phyloP scores from a whole-genome alignment of 2,797 vertebrate species.

The Acanthopagrus latus region DNA sequence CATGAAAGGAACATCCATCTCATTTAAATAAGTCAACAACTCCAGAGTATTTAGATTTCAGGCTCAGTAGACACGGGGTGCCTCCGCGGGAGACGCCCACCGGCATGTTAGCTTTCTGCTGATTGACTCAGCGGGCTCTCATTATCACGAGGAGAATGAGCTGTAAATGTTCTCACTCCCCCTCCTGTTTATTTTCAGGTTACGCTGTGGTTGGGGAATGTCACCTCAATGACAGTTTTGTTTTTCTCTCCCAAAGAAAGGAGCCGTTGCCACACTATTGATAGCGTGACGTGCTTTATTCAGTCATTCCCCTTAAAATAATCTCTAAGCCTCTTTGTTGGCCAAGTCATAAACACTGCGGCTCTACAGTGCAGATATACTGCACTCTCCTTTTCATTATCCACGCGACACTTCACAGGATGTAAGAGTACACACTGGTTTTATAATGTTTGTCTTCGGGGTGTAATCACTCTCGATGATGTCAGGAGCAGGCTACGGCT shows the following conservation, averaged over 20 bases:
- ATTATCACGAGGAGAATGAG: conserved; percentile 63
- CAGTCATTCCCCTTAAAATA: conserved; percentile 23
- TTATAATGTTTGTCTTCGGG: conserved; percentile 42
- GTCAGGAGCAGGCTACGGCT: conserved; percentile 25
- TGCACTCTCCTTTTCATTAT: conserved; percentile 5
- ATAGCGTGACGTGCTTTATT: conserved; percentile 31
- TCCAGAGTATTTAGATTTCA: conserved; percentile 57
- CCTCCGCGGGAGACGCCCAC: conserved; percentile 55
- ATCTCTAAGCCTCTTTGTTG: conserved; percentile 26
- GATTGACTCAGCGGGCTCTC: conserved; percentile 73
- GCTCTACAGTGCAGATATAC: background rate
- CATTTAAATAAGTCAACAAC: conserved; percentile 77
- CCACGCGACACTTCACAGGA: conserved; percentile 29
- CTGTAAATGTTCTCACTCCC: conserved; percentile 49
- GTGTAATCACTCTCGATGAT: conserved; percentile 39
- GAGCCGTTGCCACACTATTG: conserved; percentile 28
- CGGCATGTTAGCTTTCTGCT: conserved; percentile 71
- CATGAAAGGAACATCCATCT: conserved; percentile 62
- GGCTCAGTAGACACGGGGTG: conserved; percentile 51
- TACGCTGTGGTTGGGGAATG: conserved; percentile 34
- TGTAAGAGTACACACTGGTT: conserved; percentile 17
- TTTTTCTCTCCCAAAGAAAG: conserved; percentile 29
- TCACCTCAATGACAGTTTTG: conserved; percentile 45
- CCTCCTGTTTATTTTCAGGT: conserved; percentile 61
- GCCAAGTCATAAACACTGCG: conserved; percentile 13